Evolutionary conservation across 1,140 invertebrate genomes (phyloP), one percentile per base, ranked within the genome.

Genomic region (Solenopsis fugax): DNA sequence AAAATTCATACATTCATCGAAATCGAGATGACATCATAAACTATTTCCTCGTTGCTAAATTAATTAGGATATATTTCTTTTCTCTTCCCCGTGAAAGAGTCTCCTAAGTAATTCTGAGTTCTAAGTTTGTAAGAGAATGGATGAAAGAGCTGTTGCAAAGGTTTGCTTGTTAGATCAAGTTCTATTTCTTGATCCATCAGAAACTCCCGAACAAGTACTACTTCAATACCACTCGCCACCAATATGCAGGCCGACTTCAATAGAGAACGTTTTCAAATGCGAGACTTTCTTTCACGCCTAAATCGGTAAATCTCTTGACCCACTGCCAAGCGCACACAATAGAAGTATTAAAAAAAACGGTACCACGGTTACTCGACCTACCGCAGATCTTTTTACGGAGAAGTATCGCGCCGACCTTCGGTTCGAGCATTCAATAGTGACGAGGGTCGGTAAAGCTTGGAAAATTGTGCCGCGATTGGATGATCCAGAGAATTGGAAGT

Each of bases 261-360:
- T 62, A n/a, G 69, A 41, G 77, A 52, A 75, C 54, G n/a, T 62
- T 86, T 82, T 86, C 45, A 58, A 76, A 85, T 64, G 48, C 16
- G 18, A 45, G 60, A 37, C n/a, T 82, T 58, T 65, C 85, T 78
- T 80, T 78, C 64, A 58, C 41, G 16, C 56, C 58, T 10, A 60
- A 72, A 88, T 88, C 29, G 45, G 69, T 18, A 71, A 71, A 92
- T 89, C 71, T 85, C 91, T 93, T 92, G 92, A 93, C 92, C 92
- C 10, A 90, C 29, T 88, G 58, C 21, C 56, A 69, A 52, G 29
- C 29, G 64, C 75, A 24, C 29, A 91, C 87, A 89, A 91, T 84
- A 73, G 58, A 54, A 29, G 77, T 80, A 56, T 80, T 87, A 72
- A 73, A 85, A 29, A 90, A 86, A 90, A 69, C 52, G 58, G 12